These are phyloP conservation scores for Margarornis squamiger DNA, from an alignment of 2,797 vertebrate genomes.

Conservation along the genomic window DNA sequence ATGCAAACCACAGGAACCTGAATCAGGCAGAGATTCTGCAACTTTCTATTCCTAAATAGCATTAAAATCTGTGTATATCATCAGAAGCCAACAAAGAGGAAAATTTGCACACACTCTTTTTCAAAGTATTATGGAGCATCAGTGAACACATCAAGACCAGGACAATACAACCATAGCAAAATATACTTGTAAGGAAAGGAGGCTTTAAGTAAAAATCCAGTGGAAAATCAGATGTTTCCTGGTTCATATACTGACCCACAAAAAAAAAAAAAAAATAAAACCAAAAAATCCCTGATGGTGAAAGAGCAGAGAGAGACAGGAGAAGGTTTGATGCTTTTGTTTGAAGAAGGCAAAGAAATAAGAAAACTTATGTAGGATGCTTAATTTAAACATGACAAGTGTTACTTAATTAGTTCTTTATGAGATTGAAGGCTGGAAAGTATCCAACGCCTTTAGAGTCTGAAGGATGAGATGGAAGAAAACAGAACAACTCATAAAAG, in stretches of 20 bases:
- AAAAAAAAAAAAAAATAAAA: no score
- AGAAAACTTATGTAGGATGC: background rate
- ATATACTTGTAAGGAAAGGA: background rate
- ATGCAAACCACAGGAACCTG: background rate
- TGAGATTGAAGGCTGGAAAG: background rate
- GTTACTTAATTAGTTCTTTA: background rate
- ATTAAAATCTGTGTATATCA: background rate
- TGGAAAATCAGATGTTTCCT: background rate
- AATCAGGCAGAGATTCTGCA: background rate
- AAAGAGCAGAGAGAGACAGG: background rate
- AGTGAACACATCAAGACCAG: background rate
- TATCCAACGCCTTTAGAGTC: background rate
- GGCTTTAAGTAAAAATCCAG: background rate
- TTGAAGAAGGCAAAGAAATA: background rate
- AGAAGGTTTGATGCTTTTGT: accelerated
- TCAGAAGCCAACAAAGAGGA: background rate
- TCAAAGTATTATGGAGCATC: background rate
- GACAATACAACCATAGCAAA: accelerated
- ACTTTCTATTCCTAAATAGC: background rate
- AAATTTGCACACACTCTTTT: background rate
- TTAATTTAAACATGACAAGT: background rate
- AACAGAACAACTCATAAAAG: background rate
- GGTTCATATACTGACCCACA: background rate
- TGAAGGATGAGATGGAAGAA: background rate
- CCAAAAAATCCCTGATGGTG: no score